phyloP scores from a whole-genome alignment of 2,888 invertebrate species.

The Pinctada fucata region DNA sequence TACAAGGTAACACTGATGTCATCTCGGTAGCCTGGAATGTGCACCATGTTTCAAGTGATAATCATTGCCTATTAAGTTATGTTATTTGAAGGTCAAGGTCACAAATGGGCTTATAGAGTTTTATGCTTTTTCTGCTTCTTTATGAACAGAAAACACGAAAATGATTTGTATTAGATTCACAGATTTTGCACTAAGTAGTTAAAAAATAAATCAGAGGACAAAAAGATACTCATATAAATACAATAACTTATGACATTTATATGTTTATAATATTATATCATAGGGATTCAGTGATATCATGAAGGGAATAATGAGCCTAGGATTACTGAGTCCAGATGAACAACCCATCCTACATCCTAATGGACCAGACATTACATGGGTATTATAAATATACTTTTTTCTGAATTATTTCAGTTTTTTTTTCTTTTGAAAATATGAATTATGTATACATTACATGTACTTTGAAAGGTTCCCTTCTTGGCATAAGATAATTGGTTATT shows the following conservation, averaged over 20 bases:
- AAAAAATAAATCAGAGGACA: no score
- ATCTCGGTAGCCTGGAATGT: background rate
- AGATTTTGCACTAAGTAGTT: no score
- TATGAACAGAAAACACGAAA: no score
- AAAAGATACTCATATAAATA: no score
- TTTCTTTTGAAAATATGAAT: conserved; percentile 84
- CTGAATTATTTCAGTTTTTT: background rate
- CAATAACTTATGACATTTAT: no score
- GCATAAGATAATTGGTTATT: no score
- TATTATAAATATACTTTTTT: conserved; percentile 72
- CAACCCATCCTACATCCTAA: conserved; percentile 93
- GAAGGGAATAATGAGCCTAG: conserved; percentile 90
- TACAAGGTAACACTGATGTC: conserved; percentile 81
- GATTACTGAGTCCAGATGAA: conserved; percentile 90
- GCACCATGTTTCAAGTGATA: background rate
- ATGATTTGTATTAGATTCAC: no score
- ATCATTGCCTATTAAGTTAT: background rate
- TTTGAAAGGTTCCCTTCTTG: no score
- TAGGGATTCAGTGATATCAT: conserved; percentile 92
- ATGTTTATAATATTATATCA: conserved; percentile 32
- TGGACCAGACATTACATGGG: conserved; percentile 98
- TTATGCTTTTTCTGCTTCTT: background rate
- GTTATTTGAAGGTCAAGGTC: background rate
- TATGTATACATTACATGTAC: conserved; percentile 87
- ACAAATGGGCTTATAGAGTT: background rate